phyloP scores from a whole-genome alignment of 1,140 invertebrate genomes.

The Daktulosphaira vitifoliae region DNA sequence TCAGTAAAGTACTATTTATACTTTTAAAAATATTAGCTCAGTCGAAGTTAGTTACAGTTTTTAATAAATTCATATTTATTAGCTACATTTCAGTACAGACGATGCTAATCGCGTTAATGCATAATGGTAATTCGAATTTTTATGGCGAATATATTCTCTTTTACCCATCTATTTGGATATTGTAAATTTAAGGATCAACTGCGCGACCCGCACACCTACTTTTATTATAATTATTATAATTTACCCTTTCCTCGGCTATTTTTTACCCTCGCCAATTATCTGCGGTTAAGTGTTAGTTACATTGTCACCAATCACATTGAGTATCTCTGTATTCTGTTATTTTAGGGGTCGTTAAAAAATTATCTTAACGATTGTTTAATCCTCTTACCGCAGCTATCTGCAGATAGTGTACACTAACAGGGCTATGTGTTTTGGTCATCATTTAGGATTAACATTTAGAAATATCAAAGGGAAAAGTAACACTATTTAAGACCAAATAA shows the following conservation, averaged over 20 bases:
- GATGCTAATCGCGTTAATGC: slow-evolving; percentile 9
- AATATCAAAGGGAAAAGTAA: too few relatives aligned
- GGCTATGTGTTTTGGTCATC: too few relatives aligned
- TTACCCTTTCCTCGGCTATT: background rate
- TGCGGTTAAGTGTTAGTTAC: slow-evolving; percentile 29
- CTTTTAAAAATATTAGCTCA: too few relatives aligned
- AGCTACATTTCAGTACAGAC: too few relatives aligned
- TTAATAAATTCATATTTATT: too few relatives aligned
- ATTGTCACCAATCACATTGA: slow-evolving; percentile 20
- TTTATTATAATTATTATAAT: slow-evolving; percentile 17
- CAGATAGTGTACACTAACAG: too few relatives aligned
- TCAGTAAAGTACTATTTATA: too few relatives aligned
- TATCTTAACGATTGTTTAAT: slow-evolving; percentile 27
- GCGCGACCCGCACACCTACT: background rate
- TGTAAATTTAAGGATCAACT: slow-evolving; percentile 20
- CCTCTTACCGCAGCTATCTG: slow-evolving; percentile 18
- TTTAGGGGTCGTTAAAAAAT: slow-evolving; percentile 21
- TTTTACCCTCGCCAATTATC: slow-evolving; percentile 21
- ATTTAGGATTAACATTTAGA: too few relatives aligned
- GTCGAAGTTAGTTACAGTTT: too few relatives aligned
- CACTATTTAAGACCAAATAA: too few relatives aligned
- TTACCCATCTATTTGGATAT: background rate
- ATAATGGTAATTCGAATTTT: background rate
- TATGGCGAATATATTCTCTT: too few relatives aligned
- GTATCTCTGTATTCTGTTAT: background rate